Evolutionary conservation across 1,140 invertebrate genomes (phyloP).

Genomic region (Babylonia areolata): DNA sequence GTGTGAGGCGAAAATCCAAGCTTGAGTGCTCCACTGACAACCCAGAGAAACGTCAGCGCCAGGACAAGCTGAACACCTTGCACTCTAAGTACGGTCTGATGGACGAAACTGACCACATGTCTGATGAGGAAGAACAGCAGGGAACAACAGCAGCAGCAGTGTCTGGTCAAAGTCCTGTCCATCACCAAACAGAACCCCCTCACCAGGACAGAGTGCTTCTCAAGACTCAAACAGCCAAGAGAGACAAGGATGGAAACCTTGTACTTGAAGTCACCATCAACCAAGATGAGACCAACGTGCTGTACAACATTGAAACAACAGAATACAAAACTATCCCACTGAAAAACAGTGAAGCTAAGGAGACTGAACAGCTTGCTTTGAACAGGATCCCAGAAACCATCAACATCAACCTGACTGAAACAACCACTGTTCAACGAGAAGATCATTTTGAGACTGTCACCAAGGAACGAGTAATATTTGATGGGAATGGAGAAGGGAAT

Average conservation of each 20-base stretch:
- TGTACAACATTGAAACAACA: slow-evolving; percentile 66
- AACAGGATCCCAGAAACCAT: slow-evolving; percentile 59
- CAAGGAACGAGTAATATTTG: slow-evolving; percentile 47
- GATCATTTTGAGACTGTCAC: slow-evolving; percentile 47
- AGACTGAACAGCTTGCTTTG: slow-evolving; percentile 26
- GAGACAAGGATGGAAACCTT: slow-evolving; percentile 38
- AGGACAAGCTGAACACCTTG: slow-evolving; percentile 42
- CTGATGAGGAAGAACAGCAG: slow-evolving; percentile 9
- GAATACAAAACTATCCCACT: slow-evolving; percentile 65
- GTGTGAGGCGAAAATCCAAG: not conserved
- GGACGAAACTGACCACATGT: not conserved
- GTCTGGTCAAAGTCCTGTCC: not conserved
- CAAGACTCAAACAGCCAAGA: slow-evolving; percentile 2
- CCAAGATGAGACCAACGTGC: slow-evolving; percentile 62
- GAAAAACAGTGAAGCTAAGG: slow-evolving; percentile 39
- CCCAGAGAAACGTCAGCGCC: slow-evolving; percentile 36
- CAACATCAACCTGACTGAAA: slow-evolving; percentile 61
- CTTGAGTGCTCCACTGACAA: too few relatives aligned
- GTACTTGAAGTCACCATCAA: slow-evolving; percentile 65
- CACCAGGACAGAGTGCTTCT: not conserved
- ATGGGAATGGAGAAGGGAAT: slow-evolving; percentile 20
- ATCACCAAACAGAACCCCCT: not conserved
- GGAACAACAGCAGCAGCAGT: not conserved
- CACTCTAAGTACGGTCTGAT: slow-evolving; percentile 45
- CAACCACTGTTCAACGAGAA: slow-evolving; percentile 48